phyloP scores from a whole-genome alignment of 1,140 invertebrate species.

The Hyphantria cunea region DNA sequence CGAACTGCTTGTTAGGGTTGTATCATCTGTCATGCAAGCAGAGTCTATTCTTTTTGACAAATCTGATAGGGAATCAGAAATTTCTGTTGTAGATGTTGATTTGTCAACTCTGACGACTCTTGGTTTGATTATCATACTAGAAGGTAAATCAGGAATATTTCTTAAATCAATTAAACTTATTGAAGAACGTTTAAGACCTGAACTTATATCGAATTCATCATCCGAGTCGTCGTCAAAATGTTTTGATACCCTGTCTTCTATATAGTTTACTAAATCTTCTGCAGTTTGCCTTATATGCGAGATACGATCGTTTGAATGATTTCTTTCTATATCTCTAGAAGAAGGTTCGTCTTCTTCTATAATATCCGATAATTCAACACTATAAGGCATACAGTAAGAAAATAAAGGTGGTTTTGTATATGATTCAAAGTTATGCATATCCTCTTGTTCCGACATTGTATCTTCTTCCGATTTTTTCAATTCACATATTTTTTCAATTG shows the following conservation, averaged over 20 bases:
- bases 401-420: conserved; percentile 66
- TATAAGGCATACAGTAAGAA: conserved; percentile 60
- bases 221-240: conserved; percentile 48
- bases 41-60: conserved; percentile 62
- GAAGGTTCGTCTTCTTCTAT: conserved; percentile 75
- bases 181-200: conserved; percentile 55
- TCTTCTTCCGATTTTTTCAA: conserved; percentile 61
- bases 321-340: conserved; percentile 54
- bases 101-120: conserved; percentile 64
- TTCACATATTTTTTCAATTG: conserved; percentile 51
- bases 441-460: conserved; percentile 70
- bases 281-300: conserved; percentile 46
- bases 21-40: conserved; percentile 67
- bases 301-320: conserved; percentile 49
- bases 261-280: conserved; percentile 61
- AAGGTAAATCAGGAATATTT: conserved; percentile 72
- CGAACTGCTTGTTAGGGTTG: conserved; percentile 47
- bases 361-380: conserved; percentile 72
- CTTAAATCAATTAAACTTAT: conserved; percentile 70
- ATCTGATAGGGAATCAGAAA: conserved; percentile 64
- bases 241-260: conserved; percentile 58
- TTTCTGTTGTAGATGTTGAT: conserved; percentile 71
- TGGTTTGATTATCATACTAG: conserved; percentile 68
- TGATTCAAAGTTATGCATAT: conserved; percentile 65
- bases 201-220: conserved; percentile 63